Evolutionary conservation across 2,797 vertebrate species (phyloP), one percentile per base, ranked within the genome.

Genomic region (Sebastolobus altivelis): DNA sequence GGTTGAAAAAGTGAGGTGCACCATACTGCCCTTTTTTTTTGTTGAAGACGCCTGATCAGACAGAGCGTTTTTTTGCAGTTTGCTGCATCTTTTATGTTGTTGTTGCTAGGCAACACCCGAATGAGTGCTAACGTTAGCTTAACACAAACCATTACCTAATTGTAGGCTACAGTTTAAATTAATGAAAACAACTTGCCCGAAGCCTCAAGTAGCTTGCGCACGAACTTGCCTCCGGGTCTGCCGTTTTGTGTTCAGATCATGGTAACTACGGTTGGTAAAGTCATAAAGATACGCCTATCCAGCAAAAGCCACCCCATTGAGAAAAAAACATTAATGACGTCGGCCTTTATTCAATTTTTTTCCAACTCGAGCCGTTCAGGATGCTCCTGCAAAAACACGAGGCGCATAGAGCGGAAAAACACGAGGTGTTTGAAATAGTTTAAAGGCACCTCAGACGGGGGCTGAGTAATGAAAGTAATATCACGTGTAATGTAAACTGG

Each of bases 21-120:
- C 0, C 0, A 2, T 20, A 54, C 10, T n/a, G 0, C 54, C 54
- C 25, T 56, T 56, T 0, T 56, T 56, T 56, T 13, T 56, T 25
- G 54, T 54, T 54, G 52, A 54, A 54, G 9, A 25, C 0, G 1
- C 54, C 12, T 13, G 12, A 56, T 27, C 11, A 27, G 2, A 54
- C 18, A 52, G 52, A 5, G 52, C 0, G 11, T 27, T 25, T 27
- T 56, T 46, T 46, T 46, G 25, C 22, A 56, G 22, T 56, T 1
- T 27, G 52, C 52, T 5, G 52, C n/a, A 11, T 54, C n/a, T 54
- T 22, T 54, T 43, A 7, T 46, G 40, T 43, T 43, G n/a, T 22
- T 11, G 52, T 10, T 54, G 22, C 54, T 56, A 56, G 22, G 43
- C 0, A 43, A 16, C 40, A 31, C 29, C 29, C 29, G 29, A 31